These are phyloP conservation scores for Lymantria monacha DNA, from an alignment of 2,888 invertebrate genomes.

Conservation along the genomic window DNA sequence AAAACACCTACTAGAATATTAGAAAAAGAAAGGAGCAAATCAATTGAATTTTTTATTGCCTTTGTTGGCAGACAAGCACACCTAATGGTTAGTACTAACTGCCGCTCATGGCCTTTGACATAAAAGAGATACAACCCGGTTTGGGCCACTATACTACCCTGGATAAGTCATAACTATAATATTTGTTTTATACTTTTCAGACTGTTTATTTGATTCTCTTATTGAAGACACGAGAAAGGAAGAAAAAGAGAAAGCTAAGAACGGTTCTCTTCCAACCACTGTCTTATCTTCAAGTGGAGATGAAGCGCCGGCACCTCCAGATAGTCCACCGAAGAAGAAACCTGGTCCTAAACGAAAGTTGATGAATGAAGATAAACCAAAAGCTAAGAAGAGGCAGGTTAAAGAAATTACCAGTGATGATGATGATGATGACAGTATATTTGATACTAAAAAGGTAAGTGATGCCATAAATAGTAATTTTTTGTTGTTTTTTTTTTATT, in stretches of 20 bases:
- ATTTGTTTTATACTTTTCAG: constrained; percentile 35
- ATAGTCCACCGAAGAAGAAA: constrained; percentile 61
- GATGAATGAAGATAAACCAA: constrained; percentile 54
- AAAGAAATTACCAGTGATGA: constrained; percentile 59
- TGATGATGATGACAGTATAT: constrained; percentile 75
- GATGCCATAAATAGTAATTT: background rate
- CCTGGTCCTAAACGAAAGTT: constrained; percentile 59
- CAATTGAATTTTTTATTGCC: no score
- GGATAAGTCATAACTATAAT: no score
- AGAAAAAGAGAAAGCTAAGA: constrained; percentile 33
- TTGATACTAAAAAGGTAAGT: constrained; percentile 72
- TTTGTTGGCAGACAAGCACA: no score
- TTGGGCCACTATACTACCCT: no score
- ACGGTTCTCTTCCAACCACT: constrained; percentile 28
- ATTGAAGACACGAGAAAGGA: constrained; percentile 75
- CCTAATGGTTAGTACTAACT: no score
- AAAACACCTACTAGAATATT: no score
- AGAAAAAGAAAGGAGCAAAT: no score
- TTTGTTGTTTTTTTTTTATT: no score
- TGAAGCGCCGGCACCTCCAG: constrained; percentile 32
- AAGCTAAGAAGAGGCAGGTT: constrained; percentile 67
- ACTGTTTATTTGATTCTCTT: constrained; percentile 75
- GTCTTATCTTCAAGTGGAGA: constrained; percentile 54
- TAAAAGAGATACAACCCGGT: no score
- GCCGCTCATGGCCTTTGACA: no score